phyloP scores from a whole-genome alignment of 1,140 invertebrate species.

The Drosophila orena region DNA sequence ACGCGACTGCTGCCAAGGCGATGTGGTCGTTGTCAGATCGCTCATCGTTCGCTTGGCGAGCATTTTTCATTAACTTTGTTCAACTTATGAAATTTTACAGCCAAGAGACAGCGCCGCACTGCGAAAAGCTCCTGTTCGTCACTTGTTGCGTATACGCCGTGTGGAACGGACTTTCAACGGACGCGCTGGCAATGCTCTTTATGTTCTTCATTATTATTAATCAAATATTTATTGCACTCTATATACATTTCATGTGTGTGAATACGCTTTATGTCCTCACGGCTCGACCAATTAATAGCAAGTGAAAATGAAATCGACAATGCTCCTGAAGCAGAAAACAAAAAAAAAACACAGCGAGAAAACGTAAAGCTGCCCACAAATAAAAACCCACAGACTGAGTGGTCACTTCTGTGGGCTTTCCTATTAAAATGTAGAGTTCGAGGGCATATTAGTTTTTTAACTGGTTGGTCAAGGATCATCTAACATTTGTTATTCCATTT shows the following conservation, averaged over 20 bases:
- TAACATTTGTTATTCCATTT: not conserved
- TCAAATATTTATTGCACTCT: constrained; percentile 34
- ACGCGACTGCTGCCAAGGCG: constrained; percentile 37
- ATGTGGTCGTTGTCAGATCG: constrained; percentile 41
- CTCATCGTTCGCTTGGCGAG: constrained; percentile 44
- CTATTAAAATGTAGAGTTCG: not conserved
- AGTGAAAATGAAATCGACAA: constrained; percentile 50
- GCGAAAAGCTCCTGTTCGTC: constrained; percentile 58
- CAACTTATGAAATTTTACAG: constrained; percentile 50
- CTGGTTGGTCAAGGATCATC: not conserved
- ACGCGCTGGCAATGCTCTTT: too few relatives aligned
- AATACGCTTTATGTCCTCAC: constrained; percentile 2
- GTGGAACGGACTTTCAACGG: too few relatives aligned
- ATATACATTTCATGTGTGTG: constrained; percentile 27
- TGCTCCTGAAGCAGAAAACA: constrained; percentile 15
- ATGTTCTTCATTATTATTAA: constrained; percentile 31
- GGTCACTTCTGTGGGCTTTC: constrained; percentile 30
- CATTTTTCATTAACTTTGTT: constrained; percentile 75
- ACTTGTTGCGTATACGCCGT: constrained; percentile 81
- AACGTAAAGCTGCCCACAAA: constrained; percentile 41
- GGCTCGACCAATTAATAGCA: constrained; percentile 30
- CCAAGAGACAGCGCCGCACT: constrained; percentile 12
- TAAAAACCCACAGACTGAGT: constrained; percentile 26
- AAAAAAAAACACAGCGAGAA: constrained; percentile 11
- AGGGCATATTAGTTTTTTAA: constrained; percentile 5